A percentile compares a stretch with the other conserved stretches of the same genome.
These are phyloP conservation scores for Lepidocyrtinus sp. DNA, from an alignment of 2,888 invertebrate genomes.

Conservation along the genomic window DNA sequence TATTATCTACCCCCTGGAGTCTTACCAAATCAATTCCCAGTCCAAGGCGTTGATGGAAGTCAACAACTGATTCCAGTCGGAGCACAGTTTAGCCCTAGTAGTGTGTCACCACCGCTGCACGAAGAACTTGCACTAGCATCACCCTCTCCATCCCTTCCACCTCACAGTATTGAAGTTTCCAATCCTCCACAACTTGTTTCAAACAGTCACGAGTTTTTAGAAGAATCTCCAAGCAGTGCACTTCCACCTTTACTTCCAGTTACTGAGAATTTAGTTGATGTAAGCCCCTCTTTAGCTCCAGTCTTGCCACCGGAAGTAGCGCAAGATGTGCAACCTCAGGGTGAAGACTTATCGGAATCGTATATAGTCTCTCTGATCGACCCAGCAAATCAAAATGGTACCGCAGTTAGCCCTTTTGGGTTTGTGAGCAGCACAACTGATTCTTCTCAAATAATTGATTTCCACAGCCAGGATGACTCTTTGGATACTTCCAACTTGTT, in stretches of 20 bases:
- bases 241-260: constrained; percentile 37
- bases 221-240: constrained; percentile 27
- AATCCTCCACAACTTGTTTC: background rate
- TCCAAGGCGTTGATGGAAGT: constrained; percentile 35
- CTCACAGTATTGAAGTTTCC: background rate
- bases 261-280: constrained; percentile 40
- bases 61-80: constrained; percentile 49
- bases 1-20: constrained; percentile 45
- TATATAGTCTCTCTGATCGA: constrained; percentile 52
- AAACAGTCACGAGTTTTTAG: constrained; percentile 40
- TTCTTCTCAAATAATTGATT: too few species aligned
- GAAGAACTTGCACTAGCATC: background rate
- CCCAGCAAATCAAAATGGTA: constrained; percentile 30
- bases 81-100: constrained; percentile 22
- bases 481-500: constrained; percentile 33
- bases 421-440: constrained; percentile 43
- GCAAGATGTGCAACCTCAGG: background rate
- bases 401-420: background rate
- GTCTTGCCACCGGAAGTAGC: background rate
- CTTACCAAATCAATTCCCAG: constrained; percentile 28
- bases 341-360: constrained; percentile 23
- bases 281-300: background rate
- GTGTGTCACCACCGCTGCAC: constrained; percentile 19
- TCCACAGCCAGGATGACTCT: constrained; percentile 17
- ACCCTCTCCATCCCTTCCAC: background rate